These are phyloP conservation scores for Siniperca chuatsi DNA, from an alignment of 2,113 vertebrate species.

Conservation along the genomic window DNA sequence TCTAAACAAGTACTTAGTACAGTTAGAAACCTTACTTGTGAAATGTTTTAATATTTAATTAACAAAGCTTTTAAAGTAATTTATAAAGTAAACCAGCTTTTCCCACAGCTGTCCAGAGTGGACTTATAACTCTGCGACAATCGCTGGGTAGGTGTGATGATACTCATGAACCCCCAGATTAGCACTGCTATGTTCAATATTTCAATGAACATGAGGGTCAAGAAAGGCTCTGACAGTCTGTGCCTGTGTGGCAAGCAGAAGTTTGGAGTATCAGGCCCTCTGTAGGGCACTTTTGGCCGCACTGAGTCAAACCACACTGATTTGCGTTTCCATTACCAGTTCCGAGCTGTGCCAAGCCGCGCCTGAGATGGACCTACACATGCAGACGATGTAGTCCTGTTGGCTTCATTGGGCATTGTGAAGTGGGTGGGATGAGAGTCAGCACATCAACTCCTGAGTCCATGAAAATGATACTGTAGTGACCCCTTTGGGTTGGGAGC, in stretches of 20 bases:
- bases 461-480: background rate
- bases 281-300: too few relatives aligned
- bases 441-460: background rate
- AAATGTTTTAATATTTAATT: background rate
- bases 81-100: background rate
- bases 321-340: too few relatives aligned
- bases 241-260: background rate
- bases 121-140: background rate
- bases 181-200: conserved; percentile 1
- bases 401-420: background rate
- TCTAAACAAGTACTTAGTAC: background rate
- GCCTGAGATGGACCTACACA: too few relatives aligned
- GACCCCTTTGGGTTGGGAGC: background rate
- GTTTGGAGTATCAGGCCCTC: background rate
- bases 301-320: too few relatives aligned
- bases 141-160: background rate
- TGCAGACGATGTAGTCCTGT: background rate
- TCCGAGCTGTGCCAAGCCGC: too few relatives aligned
- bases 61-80: background rate
- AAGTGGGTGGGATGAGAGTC: background rate
- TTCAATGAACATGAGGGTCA: background rate
- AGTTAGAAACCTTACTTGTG: background rate
- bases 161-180: background rate
- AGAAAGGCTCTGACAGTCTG: background rate
- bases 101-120: background rate